Percentiles rank a stretch among this genome's conserved stretches.
Evolutionary conservation across 2,797 vertebrate species (phyloP).

Genomic region (Limosa lapponica): DNA sequence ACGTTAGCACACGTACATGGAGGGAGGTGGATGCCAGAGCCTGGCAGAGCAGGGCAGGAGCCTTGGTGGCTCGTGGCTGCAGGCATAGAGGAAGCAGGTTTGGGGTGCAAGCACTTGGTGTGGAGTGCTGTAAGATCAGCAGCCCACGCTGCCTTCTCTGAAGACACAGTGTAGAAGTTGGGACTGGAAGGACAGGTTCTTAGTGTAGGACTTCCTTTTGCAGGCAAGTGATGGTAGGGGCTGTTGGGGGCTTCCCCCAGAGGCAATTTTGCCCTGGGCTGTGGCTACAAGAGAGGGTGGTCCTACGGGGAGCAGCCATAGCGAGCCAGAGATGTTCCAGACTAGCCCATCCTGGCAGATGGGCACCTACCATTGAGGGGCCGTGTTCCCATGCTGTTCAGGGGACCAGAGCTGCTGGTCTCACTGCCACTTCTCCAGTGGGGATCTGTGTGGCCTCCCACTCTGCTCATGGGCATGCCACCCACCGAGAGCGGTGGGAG

Average conservation of each 20-base stretch:
- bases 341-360: not conserved
- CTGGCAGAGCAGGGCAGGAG: not conserved
- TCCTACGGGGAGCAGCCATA: not conserved
- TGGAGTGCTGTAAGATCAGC: not conserved
- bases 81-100: not conserved
- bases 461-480: constrained; percentile 76
- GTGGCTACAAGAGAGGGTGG: not conserved
- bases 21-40: not conserved
- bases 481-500: constrained; percentile 71
- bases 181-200: not conserved
- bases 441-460: constrained; percentile 68
- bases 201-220: not conserved
- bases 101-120: not conserved
- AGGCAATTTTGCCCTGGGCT: not conserved
- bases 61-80: rapidly evolving
- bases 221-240: not conserved
- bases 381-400: constrained; percentile 71
- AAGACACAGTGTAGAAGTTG: not conserved
- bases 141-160: not conserved
- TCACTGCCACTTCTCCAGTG: constrained; percentile 75
- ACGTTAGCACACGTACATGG: not conserved
- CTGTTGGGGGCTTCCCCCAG: not conserved
- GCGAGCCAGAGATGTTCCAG: not conserved
- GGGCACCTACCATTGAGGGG: constrained; percentile 85
- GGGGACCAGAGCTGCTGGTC: constrained; percentile 53